Evolutionary conservation across 2,797 vertebrate species (phyloP).

Genomic region (Mionectes olivaceus): DNA sequence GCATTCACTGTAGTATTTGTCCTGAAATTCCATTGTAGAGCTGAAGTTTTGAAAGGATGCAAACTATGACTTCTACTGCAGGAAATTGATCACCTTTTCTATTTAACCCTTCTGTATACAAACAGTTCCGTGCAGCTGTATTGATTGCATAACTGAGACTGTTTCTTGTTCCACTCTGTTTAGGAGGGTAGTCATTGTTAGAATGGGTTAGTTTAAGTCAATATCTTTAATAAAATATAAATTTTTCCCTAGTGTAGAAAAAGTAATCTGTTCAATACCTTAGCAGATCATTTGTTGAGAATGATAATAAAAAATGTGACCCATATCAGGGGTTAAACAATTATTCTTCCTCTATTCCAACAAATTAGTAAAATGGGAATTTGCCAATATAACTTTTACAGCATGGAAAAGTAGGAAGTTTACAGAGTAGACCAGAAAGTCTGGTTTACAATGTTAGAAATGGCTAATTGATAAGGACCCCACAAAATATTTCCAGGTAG

Average conservation of each 20-base stretch:
- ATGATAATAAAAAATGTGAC: conserved; percentile 30
- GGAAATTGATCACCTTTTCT: neutral
- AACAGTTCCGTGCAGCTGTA: neutral
- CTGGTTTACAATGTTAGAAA: neutral
- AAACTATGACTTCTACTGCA: neutral
- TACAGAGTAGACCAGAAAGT: neutral
- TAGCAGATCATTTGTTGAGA: neutral
- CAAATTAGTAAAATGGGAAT: conserved; percentile 9
- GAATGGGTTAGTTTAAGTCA: neutral
- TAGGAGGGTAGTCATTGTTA: neutral
- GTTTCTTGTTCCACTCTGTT: neutral
- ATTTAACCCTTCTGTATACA: neutral
- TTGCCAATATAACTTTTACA: conserved; percentile 36
- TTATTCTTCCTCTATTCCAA: neutral
- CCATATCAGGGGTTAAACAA: neutral
- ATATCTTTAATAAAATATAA: neutral
- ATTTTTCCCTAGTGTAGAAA: neutral
- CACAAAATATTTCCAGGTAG: neutral
- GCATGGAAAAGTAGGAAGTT: neutral
- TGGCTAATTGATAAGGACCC: neutral
- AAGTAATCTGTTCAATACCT: neutral
- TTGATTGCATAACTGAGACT: neutral
- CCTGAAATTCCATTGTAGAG: neutral
- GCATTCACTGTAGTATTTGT: neutral
- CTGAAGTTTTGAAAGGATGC: neutral